phyloP scores from a whole-genome alignment of 1,140 invertebrate genomes.

The Vollenhovia emeryi region DNA sequence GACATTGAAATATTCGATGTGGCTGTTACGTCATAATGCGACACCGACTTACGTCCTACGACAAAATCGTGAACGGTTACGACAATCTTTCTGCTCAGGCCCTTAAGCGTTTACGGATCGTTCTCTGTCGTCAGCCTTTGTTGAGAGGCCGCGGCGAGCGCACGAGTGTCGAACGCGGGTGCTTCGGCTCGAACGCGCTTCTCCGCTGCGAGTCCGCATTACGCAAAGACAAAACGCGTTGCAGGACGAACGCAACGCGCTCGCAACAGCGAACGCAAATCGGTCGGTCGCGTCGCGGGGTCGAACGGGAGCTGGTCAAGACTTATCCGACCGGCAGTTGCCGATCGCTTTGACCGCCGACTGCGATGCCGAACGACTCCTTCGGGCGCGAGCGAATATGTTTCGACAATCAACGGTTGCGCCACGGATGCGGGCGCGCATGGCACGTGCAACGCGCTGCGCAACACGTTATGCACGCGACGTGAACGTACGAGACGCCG shows the following conservation, averaged over 20 bases:
- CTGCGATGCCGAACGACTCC: neutral
- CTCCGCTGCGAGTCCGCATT: constrained; percentile 18
- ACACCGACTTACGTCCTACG: too few relatives aligned
- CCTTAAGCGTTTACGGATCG: too few relatives aligned
- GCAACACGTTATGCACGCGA: constrained; percentile 24
- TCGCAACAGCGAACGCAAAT: constrained; percentile 29
- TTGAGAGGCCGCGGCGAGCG: too few relatives aligned
- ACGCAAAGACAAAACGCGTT: constrained; percentile 26
- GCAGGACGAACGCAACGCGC: constrained; percentile 19
- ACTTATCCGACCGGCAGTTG: neutral
- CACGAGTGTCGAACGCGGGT: neutral
- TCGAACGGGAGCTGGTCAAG: constrained; percentile 17
- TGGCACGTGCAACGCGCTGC: constrained; percentile 44
- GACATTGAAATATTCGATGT: constrained; percentile 20
- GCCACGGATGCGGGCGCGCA: constrained; percentile 10
- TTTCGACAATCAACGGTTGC: constrained; percentile 49
- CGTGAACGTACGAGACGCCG: neutral
- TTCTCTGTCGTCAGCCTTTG: too few relatives aligned
- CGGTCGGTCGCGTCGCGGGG: constrained; percentile 8
- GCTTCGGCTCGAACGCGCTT: neutral
- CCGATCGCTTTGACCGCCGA: constrained; percentile 32
- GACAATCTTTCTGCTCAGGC: too few relatives aligned
- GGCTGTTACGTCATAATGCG: neutral
- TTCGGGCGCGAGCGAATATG: neutral
- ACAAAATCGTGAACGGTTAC: too few relatives aligned